Percentiles rank a stretch among this genome's conserved stretches.
Conservation (phyloP, 2,888 invertebrate genomes). For the Prenolepis imparis region DNA sequence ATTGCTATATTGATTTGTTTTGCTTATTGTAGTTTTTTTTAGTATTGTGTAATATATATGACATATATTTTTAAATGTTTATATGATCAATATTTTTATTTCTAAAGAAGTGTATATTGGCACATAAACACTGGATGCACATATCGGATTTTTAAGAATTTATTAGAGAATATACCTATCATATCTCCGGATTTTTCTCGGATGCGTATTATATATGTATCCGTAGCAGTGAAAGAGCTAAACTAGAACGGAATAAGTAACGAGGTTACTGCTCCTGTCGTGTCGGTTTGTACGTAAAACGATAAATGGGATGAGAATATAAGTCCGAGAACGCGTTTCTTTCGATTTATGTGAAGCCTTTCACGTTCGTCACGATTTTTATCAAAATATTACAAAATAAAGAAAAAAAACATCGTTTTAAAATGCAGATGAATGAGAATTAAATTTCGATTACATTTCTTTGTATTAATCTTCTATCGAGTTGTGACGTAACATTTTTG, state of each 20-base stretch:
- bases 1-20: background rate
- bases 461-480: background rate
- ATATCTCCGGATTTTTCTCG: background rate
- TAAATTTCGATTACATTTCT: background rate
- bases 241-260: background rate
- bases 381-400: background rate
- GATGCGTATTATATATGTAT: background rate
- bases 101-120: background rate
- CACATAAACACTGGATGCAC: background rate
- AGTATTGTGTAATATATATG: background rate
- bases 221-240: constrained; percentile 1
- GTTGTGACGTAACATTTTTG: background rate
- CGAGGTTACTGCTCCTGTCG: constrained; percentile 28
- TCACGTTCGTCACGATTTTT: constrained; percentile 16
- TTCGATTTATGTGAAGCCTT: constrained; percentile 42
- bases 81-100: background rate
- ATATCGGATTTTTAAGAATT: background rate
- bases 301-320: constrained; percentile 36
- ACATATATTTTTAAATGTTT: background rate
- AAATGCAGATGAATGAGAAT: background rate
- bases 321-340: constrained; percentile 39
- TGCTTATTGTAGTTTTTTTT: background rate
- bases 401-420: constrained; percentile 18
- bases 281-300: constrained; percentile 19
- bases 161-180: background rate